Evolutionary conservation across 2,113 vertebrate genomes (phyloP), one percentile per base, ranked within the genome.

Genomic region (Leiothrix lutea): DNA sequence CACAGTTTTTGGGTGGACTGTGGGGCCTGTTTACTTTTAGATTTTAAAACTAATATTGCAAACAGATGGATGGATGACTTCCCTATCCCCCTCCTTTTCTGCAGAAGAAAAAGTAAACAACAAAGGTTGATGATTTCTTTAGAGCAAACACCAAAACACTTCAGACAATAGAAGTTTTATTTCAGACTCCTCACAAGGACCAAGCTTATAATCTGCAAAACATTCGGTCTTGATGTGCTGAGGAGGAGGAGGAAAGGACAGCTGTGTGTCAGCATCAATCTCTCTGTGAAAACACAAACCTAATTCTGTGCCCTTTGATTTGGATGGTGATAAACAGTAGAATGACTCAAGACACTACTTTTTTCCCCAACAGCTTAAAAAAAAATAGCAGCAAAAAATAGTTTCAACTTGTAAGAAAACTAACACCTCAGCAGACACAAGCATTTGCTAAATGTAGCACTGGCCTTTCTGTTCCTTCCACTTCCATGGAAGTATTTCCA

Each of bases 101-200:
- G 53, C 73, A 92, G 72, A 93, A 97, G 53, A 29, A 96, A 97
- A 97, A 97, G 97, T 86, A 97, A 98, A 97, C 94, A 97, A 12
- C 0, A 1, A 94, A 96, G 88, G 51, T 86, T 91, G 86, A 94
- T 86, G 54, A 95, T 97, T 91, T 85, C 91, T 97, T 97, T 90
- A 90, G 84, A 96, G 92, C 89, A 93, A 88, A 86, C 79, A 91
- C 45, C 36, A 78, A 86, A 91, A 92, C 35, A 19, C n/a, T 73
- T 3, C 8, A 95, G 90, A 98, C 92, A 97, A 98, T 96, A 69
- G 51, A 83, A 94, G 58, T 94, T 96, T 96, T 97, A 95, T 97
- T 98, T 97, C 92, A 94, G 92, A 95, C 80, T 88, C 65, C 48
- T 93, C 53, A 80, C 54, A 54, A 88, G 29, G 71, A 91, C 95